Conservation (phyloP, 64 coral and sea anemone genomes). For the Catalaphyllia jardinei region DNA sequence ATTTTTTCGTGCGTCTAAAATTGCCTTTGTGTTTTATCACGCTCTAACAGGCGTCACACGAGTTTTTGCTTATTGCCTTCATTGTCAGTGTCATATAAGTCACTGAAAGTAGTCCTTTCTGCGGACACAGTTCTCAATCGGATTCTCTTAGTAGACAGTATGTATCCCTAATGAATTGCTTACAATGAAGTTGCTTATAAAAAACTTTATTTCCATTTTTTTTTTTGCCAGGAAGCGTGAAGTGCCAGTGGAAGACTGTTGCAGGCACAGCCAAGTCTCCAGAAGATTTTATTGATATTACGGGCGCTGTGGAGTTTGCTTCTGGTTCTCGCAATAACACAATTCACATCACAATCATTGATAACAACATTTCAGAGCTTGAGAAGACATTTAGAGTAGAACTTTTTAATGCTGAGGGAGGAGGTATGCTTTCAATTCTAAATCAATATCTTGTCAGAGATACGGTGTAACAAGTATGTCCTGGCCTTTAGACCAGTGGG, state of each 20-base stretch:
- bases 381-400: constrained; percentile 74
- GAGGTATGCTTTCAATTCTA: constrained; percentile 64
- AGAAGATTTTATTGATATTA: constrained; percentile 52
- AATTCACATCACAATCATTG: constrained; percentile 54
- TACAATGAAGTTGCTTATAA: background rate
- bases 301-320: constrained; percentile 59
- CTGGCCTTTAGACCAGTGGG: too few relatives aligned
- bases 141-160: too few relatives aligned
- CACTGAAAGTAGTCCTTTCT: too few relatives aligned
- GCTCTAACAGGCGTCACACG: too few relatives aligned
- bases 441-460: background rate
- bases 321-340: constrained; percentile 27
- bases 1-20: too few relatives aligned
- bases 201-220: background rate
- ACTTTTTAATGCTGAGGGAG: constrained; percentile 54
- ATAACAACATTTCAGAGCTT: constrained; percentile 75
- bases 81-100: too few relatives aligned
- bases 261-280: constrained; percentile 56
- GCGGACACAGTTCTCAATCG: too few relatives aligned
- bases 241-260: constrained; percentile 65
- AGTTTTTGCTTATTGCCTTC: too few relatives aligned
- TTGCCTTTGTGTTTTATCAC: too few relatives aligned
- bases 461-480: too few relatives aligned
- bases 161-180: background rate
- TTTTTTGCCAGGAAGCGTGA: constrained; percentile 52